phyloP scores from a whole-genome alignment of 2,888 invertebrate genomes.

The Helleia helle region DNA sequence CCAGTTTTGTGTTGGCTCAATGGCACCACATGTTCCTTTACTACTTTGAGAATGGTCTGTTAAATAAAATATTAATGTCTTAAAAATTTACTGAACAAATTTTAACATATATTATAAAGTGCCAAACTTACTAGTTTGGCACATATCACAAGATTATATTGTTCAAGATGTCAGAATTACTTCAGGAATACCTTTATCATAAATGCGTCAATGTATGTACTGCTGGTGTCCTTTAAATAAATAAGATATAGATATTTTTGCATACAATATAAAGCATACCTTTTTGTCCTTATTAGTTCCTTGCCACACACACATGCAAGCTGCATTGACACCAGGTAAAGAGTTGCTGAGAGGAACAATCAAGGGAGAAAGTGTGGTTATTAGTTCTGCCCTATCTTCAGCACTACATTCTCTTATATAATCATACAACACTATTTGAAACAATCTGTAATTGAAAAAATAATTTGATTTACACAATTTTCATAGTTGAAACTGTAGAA shows the following conservation, averaged over 20 bases:
- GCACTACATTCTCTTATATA: slow-evolving; percentile 82
- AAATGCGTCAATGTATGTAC: too few species aligned
- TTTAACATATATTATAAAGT: too few species aligned
- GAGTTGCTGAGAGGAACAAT: slow-evolving; percentile 81
- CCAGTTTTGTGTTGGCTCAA: slow-evolving; percentile 91
- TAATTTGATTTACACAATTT: background rate
- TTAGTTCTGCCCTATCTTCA: slow-evolving; percentile 82
- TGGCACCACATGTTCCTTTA: slow-evolving; percentile 88
- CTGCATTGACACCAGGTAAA: slow-evolving; percentile 86
- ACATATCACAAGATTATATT: too few species aligned
- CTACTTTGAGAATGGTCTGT: slow-evolving; percentile 86
- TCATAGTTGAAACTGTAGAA: too few species aligned
- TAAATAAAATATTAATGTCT: slow-evolving; percentile 28
- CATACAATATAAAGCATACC: too few species aligned
- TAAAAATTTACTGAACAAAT: background rate
- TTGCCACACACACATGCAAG: slow-evolving; percentile 90
- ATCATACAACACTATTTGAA: slow-evolving; percentile 88
- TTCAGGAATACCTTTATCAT: too few species aligned
- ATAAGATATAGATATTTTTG: too few species aligned
- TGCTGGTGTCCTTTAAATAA: too few species aligned
- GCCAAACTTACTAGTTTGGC: too few species aligned
- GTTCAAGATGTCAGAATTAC: too few species aligned
- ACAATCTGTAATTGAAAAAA: slow-evolving; percentile 60
- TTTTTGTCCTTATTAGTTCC: slow-evolving; percentile 87
- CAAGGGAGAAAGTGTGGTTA: slow-evolving; percentile 79